phyloP scores from a whole-genome alignment of 1,140 invertebrate species.

The Pseudobourletiella spinata region DNA sequence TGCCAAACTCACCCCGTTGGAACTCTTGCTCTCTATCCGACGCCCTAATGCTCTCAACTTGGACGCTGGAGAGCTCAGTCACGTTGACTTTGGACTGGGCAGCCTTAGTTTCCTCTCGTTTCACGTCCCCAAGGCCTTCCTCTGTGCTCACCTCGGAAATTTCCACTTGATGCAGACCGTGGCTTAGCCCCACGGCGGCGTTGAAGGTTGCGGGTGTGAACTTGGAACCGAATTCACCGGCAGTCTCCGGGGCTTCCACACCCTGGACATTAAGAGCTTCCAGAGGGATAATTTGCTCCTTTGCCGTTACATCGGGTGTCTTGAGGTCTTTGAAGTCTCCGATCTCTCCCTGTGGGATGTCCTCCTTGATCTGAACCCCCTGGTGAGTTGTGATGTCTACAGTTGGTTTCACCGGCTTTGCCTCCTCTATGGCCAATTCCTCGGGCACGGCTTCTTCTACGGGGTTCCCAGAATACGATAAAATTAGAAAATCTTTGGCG shows the following conservation, averaged over 20 bases:
- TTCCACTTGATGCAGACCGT: background rate
- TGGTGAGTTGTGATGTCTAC: background rate
- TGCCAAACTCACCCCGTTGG: background rate
- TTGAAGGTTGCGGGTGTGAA: background rate
- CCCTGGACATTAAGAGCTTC: background rate
- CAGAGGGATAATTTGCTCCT: background rate
- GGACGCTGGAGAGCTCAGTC: background rate
- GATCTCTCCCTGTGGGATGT: background rate
- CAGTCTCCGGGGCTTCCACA: background rate
- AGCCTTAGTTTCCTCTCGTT: background rate
- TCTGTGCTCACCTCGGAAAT: background rate
- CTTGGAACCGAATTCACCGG: background rate
- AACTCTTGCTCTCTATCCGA: background rate
- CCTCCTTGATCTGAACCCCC: constrained; percentile 1
- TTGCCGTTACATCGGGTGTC: background rate
- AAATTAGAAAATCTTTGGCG: no score
- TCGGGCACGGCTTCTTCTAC: no score
- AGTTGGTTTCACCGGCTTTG: background rate
- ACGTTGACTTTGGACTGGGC: background rate
- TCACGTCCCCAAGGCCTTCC: background rate
- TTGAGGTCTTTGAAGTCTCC: background rate
- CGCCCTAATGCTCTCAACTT: background rate
- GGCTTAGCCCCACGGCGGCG: background rate
- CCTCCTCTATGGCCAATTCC: background rate
- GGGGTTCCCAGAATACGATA: no score